These are phyloP conservation scores for Lasaia peninsularis DNA, from an alignment of 1,140 invertebrate genomes.

Conservation along the genomic window DNA sequence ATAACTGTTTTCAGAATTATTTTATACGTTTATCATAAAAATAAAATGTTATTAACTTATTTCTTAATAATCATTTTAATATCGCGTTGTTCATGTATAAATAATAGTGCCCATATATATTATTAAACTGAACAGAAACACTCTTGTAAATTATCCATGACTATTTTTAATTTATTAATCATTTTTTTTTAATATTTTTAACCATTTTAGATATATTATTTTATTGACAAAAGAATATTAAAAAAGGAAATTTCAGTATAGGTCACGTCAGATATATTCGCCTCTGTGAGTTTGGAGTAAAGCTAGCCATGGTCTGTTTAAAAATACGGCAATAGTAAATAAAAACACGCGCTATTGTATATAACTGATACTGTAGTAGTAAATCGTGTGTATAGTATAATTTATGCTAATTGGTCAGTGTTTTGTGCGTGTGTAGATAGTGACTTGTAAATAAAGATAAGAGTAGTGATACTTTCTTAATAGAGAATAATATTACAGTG, in stretches of 20 bases:
- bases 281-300: neutral
- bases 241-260: neutral
- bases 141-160: no score
- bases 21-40: no score
- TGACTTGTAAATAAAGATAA: slow-evolving; percentile 57
- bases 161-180: no score
- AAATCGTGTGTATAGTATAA: slow-evolving; percentile 73
- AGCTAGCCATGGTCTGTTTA: neutral
- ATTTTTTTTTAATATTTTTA: no score
- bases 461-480: slow-evolving; percentile 22
- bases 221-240: neutral
- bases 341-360: slow-evolving; percentile 44
- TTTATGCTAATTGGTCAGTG: slow-evolving; percentile 60
- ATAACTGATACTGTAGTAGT: slow-evolving; percentile 64
- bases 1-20: no score
- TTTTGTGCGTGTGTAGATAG: slow-evolving; percentile 72
- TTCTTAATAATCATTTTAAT: no score
- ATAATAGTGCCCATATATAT: no score
- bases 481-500: slow-evolving; percentile 11
- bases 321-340: neutral
- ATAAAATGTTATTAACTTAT: no score
- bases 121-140: no score
- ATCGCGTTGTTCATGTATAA: no score
- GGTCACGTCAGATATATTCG: slow-evolving; percentile 1
- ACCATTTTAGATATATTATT: no score